Evolutionary conservation across 1,140 invertebrate species (phyloP).

Genomic region (Drosophila mauritiana): DNA sequence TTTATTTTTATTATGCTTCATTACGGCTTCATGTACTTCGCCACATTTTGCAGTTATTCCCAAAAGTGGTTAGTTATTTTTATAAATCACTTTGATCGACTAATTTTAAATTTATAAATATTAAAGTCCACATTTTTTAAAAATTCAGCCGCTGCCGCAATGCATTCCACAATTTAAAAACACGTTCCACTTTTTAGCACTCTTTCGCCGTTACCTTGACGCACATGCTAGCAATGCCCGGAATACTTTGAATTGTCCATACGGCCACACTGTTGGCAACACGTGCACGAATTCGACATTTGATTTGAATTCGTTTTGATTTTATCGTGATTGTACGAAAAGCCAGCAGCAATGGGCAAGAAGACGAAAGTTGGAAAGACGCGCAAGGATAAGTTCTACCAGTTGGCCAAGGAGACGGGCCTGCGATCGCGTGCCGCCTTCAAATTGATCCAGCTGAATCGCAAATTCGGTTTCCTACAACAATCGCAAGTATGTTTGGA

Average conservation of each 20-base stretch:
- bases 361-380: constrained; percentile 99
- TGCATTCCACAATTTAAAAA: neutral
- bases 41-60: too few relatives aligned
- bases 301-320: neutral
- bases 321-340: neutral
- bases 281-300: constrained; percentile 3
- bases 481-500: constrained; percentile 98
- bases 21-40: too few relatives aligned
- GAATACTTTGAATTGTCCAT: neutral
- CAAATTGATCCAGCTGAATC: constrained; percentile 98
- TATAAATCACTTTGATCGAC: too few relatives aligned
- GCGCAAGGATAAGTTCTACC: constrained; percentile 99
- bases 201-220: neutral
- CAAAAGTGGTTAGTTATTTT: too few relatives aligned
- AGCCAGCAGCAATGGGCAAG: constrained; percentile 92
- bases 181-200: neutral
- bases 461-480: constrained; percentile 99
- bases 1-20: too few relatives aligned
- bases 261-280: constrained; percentile 19
- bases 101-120: too few relatives aligned
- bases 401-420: constrained; percentile 99
- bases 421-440: constrained; percentile 98
- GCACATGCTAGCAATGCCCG: neutral
- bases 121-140: too few relatives aligned
- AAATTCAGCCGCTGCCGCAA: too few relatives aligned